Conservation (phyloP, 2,888 invertebrate species). For the Erebia epiphron region DNA sequence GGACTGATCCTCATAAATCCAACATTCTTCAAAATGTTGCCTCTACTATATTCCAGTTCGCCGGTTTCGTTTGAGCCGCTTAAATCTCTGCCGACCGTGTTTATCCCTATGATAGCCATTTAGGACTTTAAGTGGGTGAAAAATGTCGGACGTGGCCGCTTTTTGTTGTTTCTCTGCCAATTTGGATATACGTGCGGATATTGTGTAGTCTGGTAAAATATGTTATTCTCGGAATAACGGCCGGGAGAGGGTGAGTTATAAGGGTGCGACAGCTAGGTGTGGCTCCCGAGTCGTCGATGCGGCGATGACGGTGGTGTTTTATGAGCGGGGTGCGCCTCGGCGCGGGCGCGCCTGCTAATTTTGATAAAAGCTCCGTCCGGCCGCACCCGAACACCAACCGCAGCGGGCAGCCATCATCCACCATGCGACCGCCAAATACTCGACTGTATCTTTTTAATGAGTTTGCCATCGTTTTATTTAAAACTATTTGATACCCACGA, state of each 20-base stretch:
- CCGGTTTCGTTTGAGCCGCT: slow-evolving; percentile 42
- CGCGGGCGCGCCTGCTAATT: slow-evolving; percentile 77
- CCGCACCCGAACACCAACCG: slow-evolving; percentile 62
- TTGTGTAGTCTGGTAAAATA: slow-evolving; percentile 24
- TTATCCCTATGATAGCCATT: slow-evolving; percentile 49
- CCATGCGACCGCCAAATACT: slow-evolving; percentile 45
- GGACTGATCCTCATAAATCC: slow-evolving; percentile 44
- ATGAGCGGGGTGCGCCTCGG: slow-evolving; percentile 75
- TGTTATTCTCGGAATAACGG: slow-evolving; percentile 32
- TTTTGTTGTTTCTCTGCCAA: slow-evolving; percentile 36
- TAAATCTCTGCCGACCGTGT: slow-evolving; percentile 43
- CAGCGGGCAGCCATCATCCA: slow-evolving; percentile 53
- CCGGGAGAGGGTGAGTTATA: slow-evolving; percentile 58
- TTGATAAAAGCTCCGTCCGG: slow-evolving; percentile 80
- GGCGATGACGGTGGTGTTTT: slow-evolving; percentile 75
- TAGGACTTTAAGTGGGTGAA: slow-evolving; percentile 45
- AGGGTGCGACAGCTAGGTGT: slow-evolving; percentile 73
- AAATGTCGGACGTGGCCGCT: slow-evolving; percentile 40
- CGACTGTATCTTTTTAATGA: not conserved
- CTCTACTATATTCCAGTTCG: slow-evolving; percentile 45
- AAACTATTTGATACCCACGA: too few species aligned
- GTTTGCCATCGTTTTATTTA: not conserved
- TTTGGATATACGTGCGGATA: slow-evolving; percentile 33
- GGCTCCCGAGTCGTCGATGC: slow-evolving; percentile 65
- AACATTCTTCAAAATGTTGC: slow-evolving; percentile 40